Base-by-base conservation (phyloP, 2,888 invertebrate species). In the Amorpha juglandis region DNA sequence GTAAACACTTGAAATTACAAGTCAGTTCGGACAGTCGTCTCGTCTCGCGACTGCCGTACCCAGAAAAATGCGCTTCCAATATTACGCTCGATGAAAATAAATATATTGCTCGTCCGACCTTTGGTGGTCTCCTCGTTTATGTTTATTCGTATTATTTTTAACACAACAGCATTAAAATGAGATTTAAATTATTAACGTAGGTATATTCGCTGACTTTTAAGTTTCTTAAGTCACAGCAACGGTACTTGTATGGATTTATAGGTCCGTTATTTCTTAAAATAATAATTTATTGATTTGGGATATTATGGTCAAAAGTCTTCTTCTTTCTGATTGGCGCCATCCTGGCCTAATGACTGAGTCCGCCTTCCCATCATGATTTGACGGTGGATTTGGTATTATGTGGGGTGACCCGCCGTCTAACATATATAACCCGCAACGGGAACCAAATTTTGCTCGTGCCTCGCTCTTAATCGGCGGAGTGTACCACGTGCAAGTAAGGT, bases 1-100 rank as follows among this genome's bases (percentile, higher is more conserved):
- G 91, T 93, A 92, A 93, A 92, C 91, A 91, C 92, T 92, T 90
- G 91, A 90, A 90, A 92, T 92, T 92, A 92, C 92, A 92, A 91
- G 88, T 86, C 82, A 83, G 87, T 80, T 82, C 74, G 81, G 86
- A 87, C 83, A 83, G 81, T 74, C 78, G 72, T 71, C 77, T 73
- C 78, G 71, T 72, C 75, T 74, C 74, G 71, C 70, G 70, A 72
- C 71, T 69, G 65, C 71, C 66, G 68, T 77, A 77, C 80, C 78
- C 83, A 81, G 86, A 86, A 88, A 90, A 89, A 89, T 84, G 84
- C 86, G 92, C 92, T 92, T 91, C 92, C 92, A 92, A 93, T 92
- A 80, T 92, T 93, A 93, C 92, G 90, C 91, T 80, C 74, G 80
- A 77, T 78, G 79, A 83, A 81, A 86, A 87, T 90, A 90, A 90